phyloP scores from a whole-genome alignment of 2,888 invertebrate genomes.

The Gnatocerus cornutus region DNA sequence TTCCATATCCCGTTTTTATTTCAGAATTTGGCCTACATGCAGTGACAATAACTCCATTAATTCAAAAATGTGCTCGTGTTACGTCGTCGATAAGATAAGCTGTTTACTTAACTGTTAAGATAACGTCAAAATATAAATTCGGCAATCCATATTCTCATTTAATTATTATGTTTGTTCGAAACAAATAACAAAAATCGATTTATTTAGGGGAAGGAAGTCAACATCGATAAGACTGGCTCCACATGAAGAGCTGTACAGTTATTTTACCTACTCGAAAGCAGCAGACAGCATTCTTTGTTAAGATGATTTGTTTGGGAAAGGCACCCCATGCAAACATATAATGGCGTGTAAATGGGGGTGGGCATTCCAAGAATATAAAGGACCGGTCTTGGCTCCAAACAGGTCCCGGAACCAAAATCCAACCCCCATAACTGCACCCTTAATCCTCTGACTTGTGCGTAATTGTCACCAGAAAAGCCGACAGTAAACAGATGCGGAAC shows the following conservation, averaged over 20 bases:
- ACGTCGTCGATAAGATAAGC: constrained; percentile 27
- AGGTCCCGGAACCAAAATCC: constrained; percentile 38
- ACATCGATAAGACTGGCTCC: constrained; percentile 25
- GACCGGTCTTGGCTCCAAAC: constrained; percentile 41
- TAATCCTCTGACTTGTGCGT: constrained; percentile 37
- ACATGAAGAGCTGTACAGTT: constrained; percentile 27
- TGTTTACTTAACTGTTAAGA: constrained; percentile 25
- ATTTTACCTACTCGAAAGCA: constrained; percentile 37
- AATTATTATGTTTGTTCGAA: constrained; percentile 22
- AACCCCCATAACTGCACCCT: constrained; percentile 35
- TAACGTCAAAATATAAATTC: constrained; percentile 37
- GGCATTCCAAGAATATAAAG: constrained; percentile 63
- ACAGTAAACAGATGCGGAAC: constrained; percentile 27
- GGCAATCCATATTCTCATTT: constrained; percentile 18
- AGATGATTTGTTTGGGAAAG: constrained; percentile 66
- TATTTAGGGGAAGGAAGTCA: constrained; percentile 27
- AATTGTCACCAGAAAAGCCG: constrained; percentile 22
- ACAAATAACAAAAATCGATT: constrained; percentile 35
- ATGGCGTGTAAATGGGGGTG: constrained; percentile 67
- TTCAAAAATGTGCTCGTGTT: constrained; percentile 25
- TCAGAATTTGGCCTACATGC: neutral
- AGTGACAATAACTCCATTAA: neutral
- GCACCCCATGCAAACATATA: constrained; percentile 66
- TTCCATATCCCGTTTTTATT: neutral
- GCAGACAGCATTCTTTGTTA: constrained; percentile 58